phyloP scores from a whole-genome alignment of 2,113 vertebrate genomes.

The Irena cyanogastra region DNA sequence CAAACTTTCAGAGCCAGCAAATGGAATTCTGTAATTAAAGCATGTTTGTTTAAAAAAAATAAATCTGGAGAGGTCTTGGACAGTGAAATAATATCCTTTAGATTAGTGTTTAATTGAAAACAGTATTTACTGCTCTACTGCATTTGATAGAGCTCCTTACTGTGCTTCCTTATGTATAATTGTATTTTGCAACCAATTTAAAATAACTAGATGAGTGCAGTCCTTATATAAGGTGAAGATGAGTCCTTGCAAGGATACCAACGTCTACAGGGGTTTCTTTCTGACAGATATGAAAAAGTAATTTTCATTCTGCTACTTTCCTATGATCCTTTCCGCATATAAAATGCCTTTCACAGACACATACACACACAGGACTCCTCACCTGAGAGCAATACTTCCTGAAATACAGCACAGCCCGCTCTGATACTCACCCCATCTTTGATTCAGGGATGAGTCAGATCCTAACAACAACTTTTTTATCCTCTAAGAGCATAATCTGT shows the following conservation, averaged over 20 bases:
- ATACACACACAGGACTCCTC: not conserved
- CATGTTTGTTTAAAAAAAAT: conserved; percentile 19
- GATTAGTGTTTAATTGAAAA: conserved; percentile 64
- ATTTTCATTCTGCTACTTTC: conserved; percentile 49
- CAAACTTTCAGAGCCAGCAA: conserved; percentile 30
- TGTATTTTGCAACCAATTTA: conserved; percentile 64
- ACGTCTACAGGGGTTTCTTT: conserved; percentile 36
- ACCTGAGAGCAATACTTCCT: not conserved
- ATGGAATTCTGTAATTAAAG: conserved; percentile 42
- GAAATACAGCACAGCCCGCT: not conserved
- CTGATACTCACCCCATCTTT: not conserved
- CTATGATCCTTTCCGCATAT: conserved; percentile 34
- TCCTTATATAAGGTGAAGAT: conserved; percentile 35
- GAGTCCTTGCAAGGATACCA: conserved; percentile 24
- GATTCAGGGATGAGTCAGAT: not conserved
- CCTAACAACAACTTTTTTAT: not conserved
- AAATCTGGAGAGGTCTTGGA: conserved; percentile 32
- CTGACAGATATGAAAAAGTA: conserved; percentile 51
- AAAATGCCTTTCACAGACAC: conserved; percentile 5
- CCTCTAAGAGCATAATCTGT: not conserved
- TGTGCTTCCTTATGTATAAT: conserved; percentile 37
- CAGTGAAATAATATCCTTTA: conserved; percentile 49
- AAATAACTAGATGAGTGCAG: conserved; percentile 56
- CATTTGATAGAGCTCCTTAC: conserved; percentile 31
- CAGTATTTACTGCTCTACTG: conserved; percentile 52